Evolutionary conservation across 2,888 invertebrate species (phyloP), one percentile per base, ranked within the genome.

Genomic region (Cheilosia pagana): DNA sequence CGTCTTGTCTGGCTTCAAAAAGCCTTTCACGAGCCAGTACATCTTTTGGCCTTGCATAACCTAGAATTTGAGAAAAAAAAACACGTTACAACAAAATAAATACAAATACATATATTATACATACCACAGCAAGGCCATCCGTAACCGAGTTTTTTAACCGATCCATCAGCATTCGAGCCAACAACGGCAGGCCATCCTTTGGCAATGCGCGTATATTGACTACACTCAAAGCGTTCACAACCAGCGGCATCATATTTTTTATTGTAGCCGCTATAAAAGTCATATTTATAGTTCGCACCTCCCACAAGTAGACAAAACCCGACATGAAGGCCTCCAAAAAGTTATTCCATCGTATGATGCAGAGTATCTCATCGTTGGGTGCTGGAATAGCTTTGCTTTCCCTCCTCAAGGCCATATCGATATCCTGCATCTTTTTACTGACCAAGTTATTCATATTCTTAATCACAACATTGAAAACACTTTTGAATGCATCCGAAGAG

Each of bases 341-440:
- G 43, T 90, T 91, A 0, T 88, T 88, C 91, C 91, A 91, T 41
- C 90, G 90, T 23, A 91, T 90, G 19, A 91, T 90, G 87, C 91
- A 91, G 0, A 91, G 78, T 10, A 91, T 90, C 39, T 90, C 91
- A 25, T 90, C 88, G 65, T 90, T 90, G 1, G 91, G 91, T 0
- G 88, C 79, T 0, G 91, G 91, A 53, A 92, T 90, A 7, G 90
- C 88, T 75, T 89, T 90, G 28, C 89, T 90, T 45, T 91, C 90
- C 3, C 90, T 89, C 50, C 88, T 89, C 68, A 91, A 86, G 1
- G 91, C 91, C 86, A 89, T 81, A 28, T 91, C 91, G 48, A 91
- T 91, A 67, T 91, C 91, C 81, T 91, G 90, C 91, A 91, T 91
- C 71, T 91, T 91, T 57, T 90, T 90, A 85, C 91, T 90, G 4